A percentile compares a stretch with the other conserved stretches of the same genome.
Evolutionary conservation across 2,113 vertebrate genomes (phyloP).

Genomic region (Callithrix jacchus): DNA sequence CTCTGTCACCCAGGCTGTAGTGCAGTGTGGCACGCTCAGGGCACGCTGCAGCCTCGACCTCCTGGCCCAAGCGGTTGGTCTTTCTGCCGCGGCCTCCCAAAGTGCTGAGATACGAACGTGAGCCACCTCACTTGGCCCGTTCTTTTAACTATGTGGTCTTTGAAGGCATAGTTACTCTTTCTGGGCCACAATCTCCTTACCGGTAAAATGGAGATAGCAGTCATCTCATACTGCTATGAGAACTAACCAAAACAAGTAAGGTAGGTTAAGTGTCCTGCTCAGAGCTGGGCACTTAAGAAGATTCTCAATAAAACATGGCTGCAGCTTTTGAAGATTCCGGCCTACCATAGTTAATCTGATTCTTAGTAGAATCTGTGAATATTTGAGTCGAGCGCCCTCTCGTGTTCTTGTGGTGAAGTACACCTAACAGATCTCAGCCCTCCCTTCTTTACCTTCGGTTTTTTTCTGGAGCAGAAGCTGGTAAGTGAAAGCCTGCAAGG

Average conservation of each 20-base stretch:
- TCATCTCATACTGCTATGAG: neutral
- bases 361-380: neutral
- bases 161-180: conserved; percentile 4
- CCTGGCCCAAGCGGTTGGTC: neutral
- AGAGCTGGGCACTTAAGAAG: neutral
- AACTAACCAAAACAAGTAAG: neutral
- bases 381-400: conserved; percentile 57
- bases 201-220: neutral
- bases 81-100: neutral
- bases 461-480: neutral
- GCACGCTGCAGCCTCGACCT: neutral
- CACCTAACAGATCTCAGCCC: neutral
- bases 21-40: too few relatives aligned
- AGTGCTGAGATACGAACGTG: neutral
- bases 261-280: neutral
- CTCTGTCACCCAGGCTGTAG: neutral
- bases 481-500: neutral
- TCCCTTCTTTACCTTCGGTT: neutral
- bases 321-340: neutral
- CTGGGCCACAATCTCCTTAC: neutral
- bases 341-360: neutral
- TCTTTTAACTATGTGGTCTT: neutral
- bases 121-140: neutral
- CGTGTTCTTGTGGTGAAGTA: conserved; percentile 31
- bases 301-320: neutral